Evolutionary conservation across 2,888 invertebrate genomes (phyloP), one percentile per base, ranked within the genome.

Genomic region (Neoaliturus tenellus): DNA sequence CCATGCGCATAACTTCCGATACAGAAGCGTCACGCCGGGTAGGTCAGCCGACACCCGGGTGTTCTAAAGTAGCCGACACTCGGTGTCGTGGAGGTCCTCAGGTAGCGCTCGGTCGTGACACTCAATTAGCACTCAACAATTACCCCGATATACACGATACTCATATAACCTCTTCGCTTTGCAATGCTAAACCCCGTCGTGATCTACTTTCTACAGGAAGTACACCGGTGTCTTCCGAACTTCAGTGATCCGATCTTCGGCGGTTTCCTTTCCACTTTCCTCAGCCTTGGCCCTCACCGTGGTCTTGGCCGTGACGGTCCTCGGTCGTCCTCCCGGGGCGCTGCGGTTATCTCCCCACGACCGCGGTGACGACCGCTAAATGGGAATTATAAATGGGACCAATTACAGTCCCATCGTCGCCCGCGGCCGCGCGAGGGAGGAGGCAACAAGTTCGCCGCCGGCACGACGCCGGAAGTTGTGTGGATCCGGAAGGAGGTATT

Each of bases 161-260:
- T 41, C 75, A 41, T 41, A 75, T 44, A 75, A 75, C 75, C n/a
- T 6, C 75, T 20, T 31, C 75, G 39, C 75, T 44, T 75, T 75
- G 75, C 75, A 75, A 44, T 75, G 75, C 75, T 75, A 75, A 75
- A 75, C 75, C 71, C 39, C 75, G 75, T 75, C 75, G 75, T 75
- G 75, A 75, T 75, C 41, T n/a, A 75, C 75, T 75, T 75, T 75
- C 75, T 75, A 75, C 75, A 75, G 75, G 75, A 75, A 75, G 75
- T 41, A 39, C 35, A 28, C 75, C 75, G 14, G 35, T n/a, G n/a
- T n/a, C n/a, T 73, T 73, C 71, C 41, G 75, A 75, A 75, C 25
- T 75, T 75, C 44, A 25, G 75, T 14, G 75, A 75, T 75, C 25
- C 25, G 23, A 75, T 75, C 75, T 75, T 75, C 39, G 28, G 62